Evolutionary conservation across 2,113 vertebrate species (phyloP).

Genomic region (Amphiprion percula): DNA sequence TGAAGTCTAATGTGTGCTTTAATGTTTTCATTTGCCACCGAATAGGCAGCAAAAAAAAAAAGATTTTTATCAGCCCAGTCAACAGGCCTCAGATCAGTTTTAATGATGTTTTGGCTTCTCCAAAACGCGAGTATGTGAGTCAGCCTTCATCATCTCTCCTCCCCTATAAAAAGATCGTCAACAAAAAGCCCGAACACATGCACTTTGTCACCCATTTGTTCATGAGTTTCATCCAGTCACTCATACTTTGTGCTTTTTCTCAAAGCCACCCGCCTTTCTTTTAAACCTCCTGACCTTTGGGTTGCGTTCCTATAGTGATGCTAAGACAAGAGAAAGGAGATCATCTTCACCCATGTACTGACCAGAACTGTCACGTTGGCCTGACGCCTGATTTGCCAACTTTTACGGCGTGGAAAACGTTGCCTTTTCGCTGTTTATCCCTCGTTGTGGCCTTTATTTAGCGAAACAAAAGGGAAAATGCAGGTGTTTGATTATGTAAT

Average conservation of each 20-base stretch:
- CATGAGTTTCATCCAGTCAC: conserved; percentile 14
- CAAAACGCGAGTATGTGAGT: conserved; percentile 14
- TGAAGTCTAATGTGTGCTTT: neutral
- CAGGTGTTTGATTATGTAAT: conserved; percentile 62
- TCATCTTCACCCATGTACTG: conserved; percentile 42
- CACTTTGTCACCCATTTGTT: conserved; percentile 11
- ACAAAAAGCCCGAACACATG: conserved; percentile 9
- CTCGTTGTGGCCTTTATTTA: conserved; percentile 24
- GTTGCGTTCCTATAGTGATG: conserved; percentile 26
- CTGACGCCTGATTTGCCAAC: conserved; percentile 25
- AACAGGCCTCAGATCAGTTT: neutral
- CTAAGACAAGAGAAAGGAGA: conserved; percentile 7
- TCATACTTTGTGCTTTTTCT: conserved; percentile 1
- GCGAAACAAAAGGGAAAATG: conserved; percentile 37
- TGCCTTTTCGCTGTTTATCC: neutral
- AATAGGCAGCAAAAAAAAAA: neutral
- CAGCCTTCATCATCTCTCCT: conserved; percentile 5
- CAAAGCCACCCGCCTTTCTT: conserved; percentile 33
- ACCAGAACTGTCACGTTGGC: conserved; percentile 31
- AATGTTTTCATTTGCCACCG: neutral
- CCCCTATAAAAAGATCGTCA: conserved; percentile 19
- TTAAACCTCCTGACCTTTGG: conserved; percentile 30
- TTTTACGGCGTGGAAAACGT: conserved; percentile 6
- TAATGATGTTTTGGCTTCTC: conserved; percentile 12
- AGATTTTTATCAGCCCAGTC: neutral